These are phyloP conservation scores for Periphyllus acericola DNA, from an alignment of 2,888 invertebrate species.

Conservation along the genomic window DNA sequence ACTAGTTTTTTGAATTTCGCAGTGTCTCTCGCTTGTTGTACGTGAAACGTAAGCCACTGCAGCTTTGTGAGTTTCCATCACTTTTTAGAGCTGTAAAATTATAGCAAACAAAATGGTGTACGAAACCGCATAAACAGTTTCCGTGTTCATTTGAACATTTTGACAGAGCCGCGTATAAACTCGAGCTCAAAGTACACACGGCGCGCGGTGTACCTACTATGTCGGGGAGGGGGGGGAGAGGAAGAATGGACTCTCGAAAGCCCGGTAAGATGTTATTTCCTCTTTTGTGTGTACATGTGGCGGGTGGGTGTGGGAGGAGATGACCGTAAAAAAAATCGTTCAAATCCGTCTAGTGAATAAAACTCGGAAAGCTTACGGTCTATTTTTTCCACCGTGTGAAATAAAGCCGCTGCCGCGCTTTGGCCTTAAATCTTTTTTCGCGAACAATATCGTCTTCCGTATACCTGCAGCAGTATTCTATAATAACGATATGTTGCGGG, in stretches of 20 bases:
- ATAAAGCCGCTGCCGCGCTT: not conserved
- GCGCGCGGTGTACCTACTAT: not conserved
- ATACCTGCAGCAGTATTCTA: no score
- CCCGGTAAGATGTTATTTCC: not conserved
- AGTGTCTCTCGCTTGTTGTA: no score
- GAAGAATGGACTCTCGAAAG: not conserved
- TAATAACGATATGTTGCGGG: not conserved
- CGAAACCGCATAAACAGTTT: not conserved
- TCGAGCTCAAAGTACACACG: not conserved
- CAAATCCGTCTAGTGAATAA: slow-evolving; percentile 3
- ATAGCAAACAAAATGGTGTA: not conserved
- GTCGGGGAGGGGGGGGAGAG: no score
- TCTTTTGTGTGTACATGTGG: no score
- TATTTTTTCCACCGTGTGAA: not conserved
- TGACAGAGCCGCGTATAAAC: not conserved
- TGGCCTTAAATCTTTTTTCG: not conserved
- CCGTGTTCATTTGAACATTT: not conserved
- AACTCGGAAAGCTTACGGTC: not conserved
- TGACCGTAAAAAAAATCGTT: not conserved
- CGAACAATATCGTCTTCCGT: not conserved
- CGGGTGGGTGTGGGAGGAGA: not conserved
- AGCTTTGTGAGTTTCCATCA: no score
- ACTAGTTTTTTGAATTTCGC: no score
- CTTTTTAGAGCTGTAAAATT: no score
- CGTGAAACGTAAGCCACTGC: no score